Evolutionary conservation across 1,140 invertebrate genomes (phyloP).

Genomic region (Rhizoglyphus robini): DNA sequence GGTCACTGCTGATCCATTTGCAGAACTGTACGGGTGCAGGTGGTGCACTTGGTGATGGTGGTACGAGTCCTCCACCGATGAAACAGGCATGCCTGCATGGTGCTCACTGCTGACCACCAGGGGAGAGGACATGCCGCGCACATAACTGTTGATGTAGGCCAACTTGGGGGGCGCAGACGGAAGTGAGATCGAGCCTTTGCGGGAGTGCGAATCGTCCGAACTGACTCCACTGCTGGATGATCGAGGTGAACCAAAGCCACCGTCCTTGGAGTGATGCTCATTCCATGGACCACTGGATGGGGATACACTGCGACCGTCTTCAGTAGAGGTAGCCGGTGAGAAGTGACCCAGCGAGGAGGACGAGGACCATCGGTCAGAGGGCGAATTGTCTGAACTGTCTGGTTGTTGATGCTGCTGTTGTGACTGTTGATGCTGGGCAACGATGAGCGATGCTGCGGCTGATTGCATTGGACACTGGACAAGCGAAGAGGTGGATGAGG

Average conservation of each 20-base stretch:
- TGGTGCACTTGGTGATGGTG: not conserved
- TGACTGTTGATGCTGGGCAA: not conserved
- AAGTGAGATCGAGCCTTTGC: constrained; percentile 11
- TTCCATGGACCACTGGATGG: constrained; percentile 4
- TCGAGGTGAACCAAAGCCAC: constrained; percentile 2
- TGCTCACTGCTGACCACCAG: not conserved
- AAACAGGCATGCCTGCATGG: not conserved
- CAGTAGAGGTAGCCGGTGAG: not conserved
- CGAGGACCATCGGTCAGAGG: not conserved
- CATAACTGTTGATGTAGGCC: not conserved
- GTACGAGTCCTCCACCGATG: not conserved
- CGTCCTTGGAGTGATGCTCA: not conserved
- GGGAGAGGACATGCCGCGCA: not conserved
- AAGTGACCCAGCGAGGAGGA: constrained; percentile 7
- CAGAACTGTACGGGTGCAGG: not conserved
- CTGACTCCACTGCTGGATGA: not conserved
- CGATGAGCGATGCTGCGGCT: not conserved
- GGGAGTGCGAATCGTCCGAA: not conserved
- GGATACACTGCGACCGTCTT: not conserved
- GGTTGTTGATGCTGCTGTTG: not conserved
- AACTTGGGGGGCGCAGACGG: not conserved
- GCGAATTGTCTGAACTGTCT: not conserved
- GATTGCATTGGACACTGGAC: not conserved
- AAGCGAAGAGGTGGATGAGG: not conserved
- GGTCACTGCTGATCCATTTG: not conserved